These are phyloP conservation scores for Actinia equina DNA, from an alignment of 64 coral and sea anemone species.

Conservation along the genomic window DNA sequence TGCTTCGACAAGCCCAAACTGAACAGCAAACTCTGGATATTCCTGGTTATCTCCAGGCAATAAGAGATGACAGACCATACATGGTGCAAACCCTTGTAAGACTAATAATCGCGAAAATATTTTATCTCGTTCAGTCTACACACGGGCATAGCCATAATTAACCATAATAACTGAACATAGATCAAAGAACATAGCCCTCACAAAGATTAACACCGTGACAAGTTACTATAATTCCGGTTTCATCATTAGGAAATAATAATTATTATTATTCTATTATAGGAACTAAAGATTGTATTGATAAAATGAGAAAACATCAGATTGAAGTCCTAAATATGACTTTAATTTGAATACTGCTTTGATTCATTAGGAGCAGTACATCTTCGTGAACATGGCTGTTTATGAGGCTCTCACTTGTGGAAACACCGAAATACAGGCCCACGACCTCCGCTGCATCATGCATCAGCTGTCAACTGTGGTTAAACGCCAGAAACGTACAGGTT, in stretches of 20 bases:
- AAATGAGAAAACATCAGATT: background rate
- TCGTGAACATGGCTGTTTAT: slow-evolving; percentile 56
- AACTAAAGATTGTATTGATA: too few species aligned
- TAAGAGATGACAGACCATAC: slow-evolving; percentile 49
- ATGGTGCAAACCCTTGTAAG: slow-evolving; percentile 72
- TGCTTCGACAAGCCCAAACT: slow-evolving; percentile 48
- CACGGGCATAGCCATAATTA: too few species aligned
- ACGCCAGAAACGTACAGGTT: slow-evolving; percentile 44
- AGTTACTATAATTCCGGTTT: too few species aligned
- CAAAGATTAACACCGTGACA: too few species aligned
- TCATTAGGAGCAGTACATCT: slow-evolving; percentile 70
- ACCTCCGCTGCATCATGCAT: slow-evolving; percentile 28
- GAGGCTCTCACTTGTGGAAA: slow-evolving; percentile 80
- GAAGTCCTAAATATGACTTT: background rate
- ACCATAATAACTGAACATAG: too few species aligned
- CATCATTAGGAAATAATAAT: too few species aligned
- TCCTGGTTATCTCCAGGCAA: slow-evolving; percentile 48
- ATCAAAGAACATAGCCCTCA: too few species aligned
- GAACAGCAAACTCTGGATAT: slow-evolving; percentile 40
- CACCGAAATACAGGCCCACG: slow-evolving; percentile 62
- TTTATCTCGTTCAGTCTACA: too few species aligned
- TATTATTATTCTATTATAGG: too few species aligned
- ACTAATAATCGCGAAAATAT: too few species aligned
- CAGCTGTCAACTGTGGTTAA: slow-evolving; percentile 20
- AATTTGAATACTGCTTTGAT: background rate